Base-by-base conservation (phyloP, 2,797 vertebrate species). In the Echiichthys vipera region DNA sequence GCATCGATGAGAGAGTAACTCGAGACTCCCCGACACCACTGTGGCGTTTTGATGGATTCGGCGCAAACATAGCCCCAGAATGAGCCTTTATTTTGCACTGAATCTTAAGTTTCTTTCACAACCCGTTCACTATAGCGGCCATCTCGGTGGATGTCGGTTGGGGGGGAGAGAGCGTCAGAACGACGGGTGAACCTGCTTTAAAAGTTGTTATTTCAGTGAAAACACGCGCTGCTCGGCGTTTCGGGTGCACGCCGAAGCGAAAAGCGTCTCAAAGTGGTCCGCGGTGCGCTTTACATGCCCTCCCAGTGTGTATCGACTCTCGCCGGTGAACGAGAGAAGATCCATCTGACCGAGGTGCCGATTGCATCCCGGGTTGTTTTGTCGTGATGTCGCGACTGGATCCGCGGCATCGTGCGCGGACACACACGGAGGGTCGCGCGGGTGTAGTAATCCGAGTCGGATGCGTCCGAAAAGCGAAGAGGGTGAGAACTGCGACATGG, bases 11-110 rank as follows among this genome's bases (percentile, higher is more conserved):
- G 1, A 12, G 14, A 18, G 0, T 0, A 17, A 36, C 5, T 20
- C 2, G 0, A 7, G 0, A 9, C 0, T 0, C 5, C 0, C 4
- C 1, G 0, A 1, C 5, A 9, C 17, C 1, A 0, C 0, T 0
- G 42, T 3, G 4, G 0, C 7, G 10, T 6, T 56, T 8, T 7
- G 32, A 4, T 0, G 0, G 37, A 47, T 76, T 83, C 84, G 83
- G 83, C 77, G 4, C 0, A 27, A 25, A 40, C 0, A 7, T 2
- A 5, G 1, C 10, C 1, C 12, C 0, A 1, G 1, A 56, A 55
- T 3, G 3, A 17, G 34, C 7, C 2, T 7, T 12, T 20, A 0
- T 39, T 69, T 6, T 3, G 7, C 1, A 2, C 66, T 81, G 63
- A 55, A 53, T 65, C 2, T 1, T 39, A 27, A 46, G n/a, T n/a